Base-by-base conservation (phyloP, 1,140 invertebrate genomes). In the Eurosta solidaginis region DNA sequence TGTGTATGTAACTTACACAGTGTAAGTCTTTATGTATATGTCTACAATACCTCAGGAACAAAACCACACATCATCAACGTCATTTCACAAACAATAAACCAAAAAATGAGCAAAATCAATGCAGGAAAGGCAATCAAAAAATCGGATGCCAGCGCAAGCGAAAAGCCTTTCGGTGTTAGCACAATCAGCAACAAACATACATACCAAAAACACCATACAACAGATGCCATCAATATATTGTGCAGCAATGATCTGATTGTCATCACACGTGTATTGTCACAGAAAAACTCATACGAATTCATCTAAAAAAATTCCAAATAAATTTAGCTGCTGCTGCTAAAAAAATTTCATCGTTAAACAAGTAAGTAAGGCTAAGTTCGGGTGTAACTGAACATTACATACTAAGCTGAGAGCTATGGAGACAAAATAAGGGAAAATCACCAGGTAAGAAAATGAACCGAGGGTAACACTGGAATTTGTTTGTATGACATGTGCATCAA, bases 1-100 rank as follows among this genome's bases (percentile, higher is more conserved):
- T n/a, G n/a, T n/a, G n/a, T n/a, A n/a, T n/a, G n/a, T n/a, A n/a
- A n/a, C n/a, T n/a, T n/a, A n/a, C n/a, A n/a, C n/a, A n/a, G n/a
- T n/a, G n/a, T n/a, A n/a, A n/a, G n/a, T n/a, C n/a, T n/a, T n/a
- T n/a, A n/a, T n/a, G n/a, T n/a, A n/a, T n/a, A n/a, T n/a, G n/a
- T n/a, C n/a, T n/a, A 27, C 17, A 45, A 68, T 80, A 78, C 77
- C 80, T 78, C 81, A 78, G 76, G 73, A 59, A 81, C 79, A 78
- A 78, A 83, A 77, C 84, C 84, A 84, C 84, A 85, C 81, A 85
- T 85, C 84, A 84, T 82, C 84, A 85, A 27, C n/a, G 63, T 77
- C 54, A 73, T 76, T 59, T 50, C 40, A 52, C 59, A 0, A 68
- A 68, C 33, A 68, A 42, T 29, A 52, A 40, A 59, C 49, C 17